Evolutionary conservation across 2,113 vertebrate genomes (phyloP).

Genomic region (human (Homo sapiens)): DNA sequence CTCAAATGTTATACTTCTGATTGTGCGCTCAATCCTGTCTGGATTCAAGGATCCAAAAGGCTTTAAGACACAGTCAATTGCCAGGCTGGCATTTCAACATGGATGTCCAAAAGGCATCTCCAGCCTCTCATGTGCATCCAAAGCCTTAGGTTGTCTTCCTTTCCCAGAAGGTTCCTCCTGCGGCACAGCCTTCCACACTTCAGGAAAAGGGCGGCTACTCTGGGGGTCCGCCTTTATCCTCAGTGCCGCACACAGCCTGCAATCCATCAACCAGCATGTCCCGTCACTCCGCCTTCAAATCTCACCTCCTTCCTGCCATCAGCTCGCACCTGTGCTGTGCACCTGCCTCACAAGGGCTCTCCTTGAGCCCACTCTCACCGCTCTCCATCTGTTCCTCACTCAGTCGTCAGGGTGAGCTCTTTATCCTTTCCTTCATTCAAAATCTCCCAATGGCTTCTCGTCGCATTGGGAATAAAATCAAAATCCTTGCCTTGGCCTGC

Average conservation of each 20-base stretch:
- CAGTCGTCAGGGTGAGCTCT: background rate
- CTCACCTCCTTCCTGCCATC: background rate
- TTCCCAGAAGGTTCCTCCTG: background rate
- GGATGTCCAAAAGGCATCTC: background rate
- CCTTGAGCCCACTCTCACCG: background rate
- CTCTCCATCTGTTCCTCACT: background rate
- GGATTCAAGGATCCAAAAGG: background rate
- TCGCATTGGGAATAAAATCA: background rate
- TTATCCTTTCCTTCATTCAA: background rate
- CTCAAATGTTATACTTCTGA: background rate
- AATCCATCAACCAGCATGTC: too few relatives aligned
- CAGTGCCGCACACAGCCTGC: background rate
- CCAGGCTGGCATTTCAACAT: background rate
- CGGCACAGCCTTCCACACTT: background rate
- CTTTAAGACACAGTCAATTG: background rate
- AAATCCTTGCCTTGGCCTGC: background rate
- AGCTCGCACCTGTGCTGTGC: background rate
- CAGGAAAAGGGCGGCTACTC: background rate
- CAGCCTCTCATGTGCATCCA: background rate
- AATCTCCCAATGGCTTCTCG: background rate
- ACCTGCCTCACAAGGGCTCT: background rate
- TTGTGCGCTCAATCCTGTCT: background rate
- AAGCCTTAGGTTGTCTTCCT: background rate
- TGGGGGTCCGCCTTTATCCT: background rate
- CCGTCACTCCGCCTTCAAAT: background rate